These are phyloP conservation scores for Edolisoma coerulescens DNA, from an alignment of 2,113 vertebrate genomes.

Conservation along the genomic window DNA sequence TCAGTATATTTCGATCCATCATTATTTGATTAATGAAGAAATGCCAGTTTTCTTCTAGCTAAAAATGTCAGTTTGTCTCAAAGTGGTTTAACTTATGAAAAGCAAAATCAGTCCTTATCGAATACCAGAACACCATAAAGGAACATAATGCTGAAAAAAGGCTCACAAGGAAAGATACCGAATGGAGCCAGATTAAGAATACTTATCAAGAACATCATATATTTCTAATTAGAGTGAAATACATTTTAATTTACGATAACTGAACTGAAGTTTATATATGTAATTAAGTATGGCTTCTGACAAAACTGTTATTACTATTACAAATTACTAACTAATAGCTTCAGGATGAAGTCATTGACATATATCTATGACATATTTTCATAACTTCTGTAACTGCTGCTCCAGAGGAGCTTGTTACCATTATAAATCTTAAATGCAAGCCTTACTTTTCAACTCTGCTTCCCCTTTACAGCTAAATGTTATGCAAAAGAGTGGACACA, in stretches of 20 bases:
- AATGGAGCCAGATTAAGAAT: not conserved
- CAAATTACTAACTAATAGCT: slow-evolving; percentile 47
- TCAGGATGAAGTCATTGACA: slow-evolving; percentile 27
- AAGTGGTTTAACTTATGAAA: slow-evolving; percentile 5
- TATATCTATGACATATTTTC: slow-evolving; percentile 37
- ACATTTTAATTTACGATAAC: slow-evolving; percentile 28
- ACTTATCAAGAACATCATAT: not conserved
- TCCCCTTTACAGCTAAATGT: not conserved
- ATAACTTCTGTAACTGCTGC: slow-evolving; percentile 4
- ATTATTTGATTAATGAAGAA: slow-evolving; percentile 35
- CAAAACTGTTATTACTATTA: slow-evolving; percentile 39
- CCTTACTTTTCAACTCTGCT: not conserved
- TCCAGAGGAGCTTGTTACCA: not conserved
- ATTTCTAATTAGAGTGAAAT: slow-evolving; percentile 20
- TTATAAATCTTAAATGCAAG: slow-evolving; percentile 22
- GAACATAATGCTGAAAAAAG: not conserved
- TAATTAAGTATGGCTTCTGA: slow-evolving; percentile 44
- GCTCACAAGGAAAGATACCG: not conserved
- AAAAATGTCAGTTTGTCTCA: not conserved
- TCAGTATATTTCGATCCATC: not conserved
- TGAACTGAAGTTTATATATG: not conserved
- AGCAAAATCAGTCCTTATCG: not conserved
- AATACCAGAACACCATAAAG: not conserved
- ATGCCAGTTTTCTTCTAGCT: not conserved
- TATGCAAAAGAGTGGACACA: slow-evolving; percentile 5